Conservation (phyloP, 2,797 vertebrate species). For the Gorsachius magnificus region DNA sequence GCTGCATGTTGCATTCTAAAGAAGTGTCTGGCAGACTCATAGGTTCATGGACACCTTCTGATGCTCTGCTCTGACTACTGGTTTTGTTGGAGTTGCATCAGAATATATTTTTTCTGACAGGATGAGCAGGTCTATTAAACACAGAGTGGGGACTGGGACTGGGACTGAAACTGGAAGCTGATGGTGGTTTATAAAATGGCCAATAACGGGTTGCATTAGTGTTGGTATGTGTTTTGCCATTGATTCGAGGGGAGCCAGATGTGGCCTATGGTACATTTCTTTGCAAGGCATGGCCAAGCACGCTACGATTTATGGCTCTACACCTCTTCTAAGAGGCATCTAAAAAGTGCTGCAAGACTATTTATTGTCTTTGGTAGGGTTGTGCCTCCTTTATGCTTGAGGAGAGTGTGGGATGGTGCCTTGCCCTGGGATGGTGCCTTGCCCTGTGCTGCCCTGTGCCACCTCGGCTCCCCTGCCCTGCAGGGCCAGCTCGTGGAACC, state of each 20-base stretch:
- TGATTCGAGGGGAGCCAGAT: background rate
- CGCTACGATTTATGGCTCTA: accelerated
- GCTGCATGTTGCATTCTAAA: background rate
- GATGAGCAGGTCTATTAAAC: background rate
- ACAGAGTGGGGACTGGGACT: background rate
- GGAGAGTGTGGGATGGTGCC: no score
- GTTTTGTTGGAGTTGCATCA: background rate
- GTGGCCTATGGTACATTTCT: background rate
- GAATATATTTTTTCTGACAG: background rate
- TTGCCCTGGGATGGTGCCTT: no score
- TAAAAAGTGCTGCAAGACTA: background rate
- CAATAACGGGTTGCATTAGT: background rate
- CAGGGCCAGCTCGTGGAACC: background rate
- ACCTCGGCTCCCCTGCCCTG: background rate
- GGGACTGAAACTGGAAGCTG: background rate
- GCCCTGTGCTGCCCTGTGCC: background rate
- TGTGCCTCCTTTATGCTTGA: background rate
- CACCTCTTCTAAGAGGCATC: background rate
- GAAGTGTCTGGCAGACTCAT: background rate
- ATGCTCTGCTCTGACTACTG: background rate
- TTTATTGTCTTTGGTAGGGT: background rate
- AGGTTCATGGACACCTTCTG: background rate
- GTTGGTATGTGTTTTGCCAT: background rate
- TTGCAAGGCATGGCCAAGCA: background rate
- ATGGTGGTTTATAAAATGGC: no score